Evolutionary conservation across 2,797 vertebrate genomes (phyloP), one percentile per base, ranked within the genome.

Genomic region (Yasuhikotakia modesta): DNA sequence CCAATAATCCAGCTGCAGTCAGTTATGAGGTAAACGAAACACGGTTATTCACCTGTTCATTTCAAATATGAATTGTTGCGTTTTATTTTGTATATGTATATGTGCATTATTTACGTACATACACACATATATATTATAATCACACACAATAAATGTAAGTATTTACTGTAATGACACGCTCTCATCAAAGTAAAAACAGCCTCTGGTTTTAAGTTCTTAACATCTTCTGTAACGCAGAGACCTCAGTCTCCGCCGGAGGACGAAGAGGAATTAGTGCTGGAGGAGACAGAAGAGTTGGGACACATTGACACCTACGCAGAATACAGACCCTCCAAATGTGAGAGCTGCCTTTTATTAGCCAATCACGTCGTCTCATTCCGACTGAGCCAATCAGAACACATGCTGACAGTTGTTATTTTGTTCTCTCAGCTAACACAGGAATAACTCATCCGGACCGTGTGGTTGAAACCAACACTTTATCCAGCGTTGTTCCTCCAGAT

Each of bases 381-480:
- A 2, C n/a, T n/a, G n/a, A n/a, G n/a, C n/a, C n/a, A n/a, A n/a
- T n/a, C n/a, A n/a, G n/a, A 35, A 19, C 8, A 19, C 30, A 8
- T 61, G 3, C 30, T 45, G 0, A 30, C 45, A 2, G 2, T 21
- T 24, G 13, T 16, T 45, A 16, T 67, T 43, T 45, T 11, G 5
- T 35, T 81, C 14, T 30, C 73, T 67, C 87, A 99, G 98, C 95
- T 83, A 97, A 95, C 82, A 92, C 98, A 35, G 97, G 98, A 85
- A 96, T 93, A 84, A 96, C 96, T 76, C 97, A 99, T 85, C 98
- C 98, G 0, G 98, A 99, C 90, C 95, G 95, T 0, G 97, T 99
- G 79, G 98, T 99, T 66, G 98, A 99, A 89, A 99, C 98, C 0
- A 99, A 96, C 92, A 99, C 98, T 0, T 89, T 99, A 8, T 99